Evolutionary conservation across 1,140 invertebrate genomes (phyloP), one percentile per base, ranked within the genome.

Genomic region (Platyscapa corneri): DNA sequence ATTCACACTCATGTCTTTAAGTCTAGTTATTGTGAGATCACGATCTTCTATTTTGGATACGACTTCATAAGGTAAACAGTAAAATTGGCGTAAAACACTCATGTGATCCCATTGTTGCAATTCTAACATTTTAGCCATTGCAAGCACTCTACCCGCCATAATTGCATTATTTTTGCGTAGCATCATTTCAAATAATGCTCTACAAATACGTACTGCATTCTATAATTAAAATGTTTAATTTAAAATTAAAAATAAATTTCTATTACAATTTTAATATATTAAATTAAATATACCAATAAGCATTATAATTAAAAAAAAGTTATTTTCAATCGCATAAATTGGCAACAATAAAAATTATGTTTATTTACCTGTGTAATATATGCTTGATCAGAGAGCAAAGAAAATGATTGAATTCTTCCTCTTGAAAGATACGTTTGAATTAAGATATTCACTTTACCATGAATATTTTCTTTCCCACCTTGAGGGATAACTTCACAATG

Each of bases 361-460:
- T 37, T 56, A 89, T 39, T 90, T 94, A 98, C 97, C 95, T 97
- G 97, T 75, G 96, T 97, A 34, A 99, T 97, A 91, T 99, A 99
- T 30, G 97, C 96, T 92, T 97, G 95, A 95, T 99, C 98, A 0
- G 98, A 99, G 82, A 97, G 95, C 10, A 99, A 93, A 0, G 98
- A 99, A 89, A 99, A 98, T 0, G 96, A 95, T 88, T 97, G 96
- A 0, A 99, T 95, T 65, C 94, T 93, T 42, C 96, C 96, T 85
- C 96, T 94, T 0, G 97, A 98, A 27, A 99, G 94, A 91, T 96
- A 98, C 0, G 97, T 96, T 93, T 99, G 99, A 86, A 99, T 95
- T 10, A 99, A 94, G 90, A 99, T 98, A 92, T 99, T 99, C 34
- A 99, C 98, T 96, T 99, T 99, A 82, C 98, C 98, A 89, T 97